These are phyloP conservation scores for Eilema sororculum DNA, from an alignment of 2,888 invertebrate genomes.

Conservation along the genomic window DNA sequence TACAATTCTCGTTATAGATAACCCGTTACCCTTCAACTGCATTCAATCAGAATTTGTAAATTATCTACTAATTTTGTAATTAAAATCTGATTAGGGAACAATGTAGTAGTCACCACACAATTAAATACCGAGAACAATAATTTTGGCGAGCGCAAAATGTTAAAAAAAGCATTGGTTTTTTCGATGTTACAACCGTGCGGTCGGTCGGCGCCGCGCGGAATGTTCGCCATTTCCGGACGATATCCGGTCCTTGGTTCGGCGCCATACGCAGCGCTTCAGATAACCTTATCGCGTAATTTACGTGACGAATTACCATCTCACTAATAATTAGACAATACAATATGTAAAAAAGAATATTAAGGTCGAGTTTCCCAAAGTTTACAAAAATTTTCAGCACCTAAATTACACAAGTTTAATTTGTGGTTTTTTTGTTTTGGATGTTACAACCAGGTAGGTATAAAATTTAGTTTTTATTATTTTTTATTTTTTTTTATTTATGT, in stretches of 20 bases:
- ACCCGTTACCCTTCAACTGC: conserved; percentile 61
- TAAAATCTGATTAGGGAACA: background rate
- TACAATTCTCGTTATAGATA: conserved; percentile 76
- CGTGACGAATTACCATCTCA: conserved; percentile 30
- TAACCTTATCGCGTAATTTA: conserved; percentile 60
- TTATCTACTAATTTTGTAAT: conserved; percentile 13
- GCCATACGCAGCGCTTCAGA: conserved; percentile 69
- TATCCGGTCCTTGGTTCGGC: conserved; percentile 78
- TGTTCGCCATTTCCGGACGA: conserved; percentile 85
- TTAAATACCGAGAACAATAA: conserved; percentile 27
- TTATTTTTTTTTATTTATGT: too few species aligned
- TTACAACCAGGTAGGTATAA: background rate
- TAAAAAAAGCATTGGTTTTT: conserved; percentile 65
- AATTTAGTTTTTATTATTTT: background rate
- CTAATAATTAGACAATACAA: conserved; percentile 11
- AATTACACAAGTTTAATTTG: background rate
- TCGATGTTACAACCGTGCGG: conserved; percentile 68
- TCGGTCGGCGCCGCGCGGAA: conserved; percentile 79
- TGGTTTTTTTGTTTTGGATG: background rate
- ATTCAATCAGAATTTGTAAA: conserved; percentile 29
- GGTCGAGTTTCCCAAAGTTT: background rate
- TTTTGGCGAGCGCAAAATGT: conserved; percentile 43
- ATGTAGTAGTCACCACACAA: background rate
- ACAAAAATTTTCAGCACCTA: background rate
- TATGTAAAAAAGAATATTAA: background rate